Evolutionary conservation across 53 echinoderm and acorn worm species (phyloP).

Genomic region (Henricia sp.): DNA sequence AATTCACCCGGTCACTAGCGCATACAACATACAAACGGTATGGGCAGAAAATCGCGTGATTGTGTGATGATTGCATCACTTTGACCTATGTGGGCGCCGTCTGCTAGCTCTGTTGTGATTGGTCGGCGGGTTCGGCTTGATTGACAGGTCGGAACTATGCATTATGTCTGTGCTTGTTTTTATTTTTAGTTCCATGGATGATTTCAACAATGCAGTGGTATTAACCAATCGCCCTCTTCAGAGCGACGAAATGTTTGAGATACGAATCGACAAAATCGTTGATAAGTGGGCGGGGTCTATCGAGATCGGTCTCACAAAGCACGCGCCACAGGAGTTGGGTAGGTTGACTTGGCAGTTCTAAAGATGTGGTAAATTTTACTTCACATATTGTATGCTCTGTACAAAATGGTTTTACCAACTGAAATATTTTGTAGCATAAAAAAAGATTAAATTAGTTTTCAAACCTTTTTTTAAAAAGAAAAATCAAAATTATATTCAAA

Average conservation of each 20-base stretch:
- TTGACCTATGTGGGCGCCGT: too few species aligned
- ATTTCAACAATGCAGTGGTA: constrained; percentile 80
- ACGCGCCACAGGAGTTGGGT: constrained; percentile 80
- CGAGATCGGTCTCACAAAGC: constrained; percentile 79
- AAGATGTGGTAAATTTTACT: not conserved
- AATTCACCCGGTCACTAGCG: too few species aligned
- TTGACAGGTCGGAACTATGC: too few species aligned
- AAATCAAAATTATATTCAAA: too few species aligned
- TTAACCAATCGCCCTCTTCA: constrained; percentile 75
- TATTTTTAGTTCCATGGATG: constrained; percentile 68
- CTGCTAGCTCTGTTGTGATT: too few species aligned
- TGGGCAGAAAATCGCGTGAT: too few species aligned
- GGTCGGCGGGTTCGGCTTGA: too few species aligned
- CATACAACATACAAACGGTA: too few species aligned
- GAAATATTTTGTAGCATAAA: too few species aligned
- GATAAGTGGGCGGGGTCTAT: constrained; percentile 74
- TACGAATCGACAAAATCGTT: constrained; percentile 69
- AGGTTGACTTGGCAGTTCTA: not conserved
- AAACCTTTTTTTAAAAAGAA: too few species aligned
- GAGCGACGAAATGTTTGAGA: constrained; percentile 78
- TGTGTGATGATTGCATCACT: too few species aligned
- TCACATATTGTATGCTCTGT: not conserved
- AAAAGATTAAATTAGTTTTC: not conserved
- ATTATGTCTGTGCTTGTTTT: too few species aligned
- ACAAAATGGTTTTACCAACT: not conserved